Base-by-base conservation (phyloP, 2,113 vertebrate species). In the Glareola pratincola region DNA sequence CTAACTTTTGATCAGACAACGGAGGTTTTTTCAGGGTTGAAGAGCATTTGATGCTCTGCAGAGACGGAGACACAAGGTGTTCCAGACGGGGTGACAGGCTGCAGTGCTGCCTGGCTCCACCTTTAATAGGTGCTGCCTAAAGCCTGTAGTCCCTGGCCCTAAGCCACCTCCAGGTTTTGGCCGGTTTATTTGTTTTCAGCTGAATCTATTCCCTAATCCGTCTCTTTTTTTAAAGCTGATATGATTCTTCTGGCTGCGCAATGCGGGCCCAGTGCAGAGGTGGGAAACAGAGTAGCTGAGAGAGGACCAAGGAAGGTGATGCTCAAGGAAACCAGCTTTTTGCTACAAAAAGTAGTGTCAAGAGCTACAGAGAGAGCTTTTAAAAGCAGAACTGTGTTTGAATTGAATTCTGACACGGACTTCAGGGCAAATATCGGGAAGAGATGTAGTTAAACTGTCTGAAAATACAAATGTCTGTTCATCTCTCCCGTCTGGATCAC, bases 391-490 rank as follows among this genome's bases (percentile, higher is more conserved):
- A 15, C 8, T 39, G 50, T 21, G 6, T 12, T 77, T 11, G 3
- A 23, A 13, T 0, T n/a, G 41, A 57, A 1, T 71, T 54, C 47
- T 48, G 64, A 80, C 16, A 1, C 27, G 6, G 23, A 4, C n/a
- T 41, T 36, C 15, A 16, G n/a, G 85, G 54, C 12, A 12, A 47
- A 8, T 20, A 12, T 4, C 6, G 43, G 73, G 67, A 67, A 43
- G 54, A 14, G 51, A 9, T 4, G 2, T 4, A 2, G 43, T 34
- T 30, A 1, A 64, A 59, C 29, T 16, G 0, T 32, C 37, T 21
- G 80, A 24, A 39, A 19, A 34, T 5, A 8, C 23, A 6, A 1
- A 3, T 1, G 16, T 13, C 20, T 48, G 36, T 66, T 69, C 16
- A 4, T 45, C 13, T 32, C 34, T 24, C 41, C 0, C 0, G 56